A percentile compares a stretch with the other conserved stretches of the same genome.
Evolutionary conservation across 2,888 invertebrate genomes (phyloP).

Genomic region (Leucophenga maculata): DNA sequence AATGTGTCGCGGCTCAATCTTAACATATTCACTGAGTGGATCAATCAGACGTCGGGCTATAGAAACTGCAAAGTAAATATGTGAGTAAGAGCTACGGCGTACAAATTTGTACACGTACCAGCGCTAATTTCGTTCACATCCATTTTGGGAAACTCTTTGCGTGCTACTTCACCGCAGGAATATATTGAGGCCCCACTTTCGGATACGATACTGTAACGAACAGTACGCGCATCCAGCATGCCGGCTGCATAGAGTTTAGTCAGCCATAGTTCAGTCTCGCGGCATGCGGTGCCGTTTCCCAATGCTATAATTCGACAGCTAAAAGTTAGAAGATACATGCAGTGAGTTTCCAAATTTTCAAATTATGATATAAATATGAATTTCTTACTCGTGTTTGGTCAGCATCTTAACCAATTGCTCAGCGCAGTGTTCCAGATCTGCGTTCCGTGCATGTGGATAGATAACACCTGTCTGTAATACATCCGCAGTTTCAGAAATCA

Average conservation of each 20-base stretch:
- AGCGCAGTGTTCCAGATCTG: slow-evolving; percentile 60
- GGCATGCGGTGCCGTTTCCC: slow-evolving; percentile 92
- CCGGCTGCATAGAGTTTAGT: slow-evolving; percentile 75
- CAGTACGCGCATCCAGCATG: slow-evolving; percentile 74
- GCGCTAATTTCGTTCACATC: slow-evolving; percentile 88
- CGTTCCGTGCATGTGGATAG: slow-evolving; percentile 76
- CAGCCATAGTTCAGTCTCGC: slow-evolving; percentile 87
- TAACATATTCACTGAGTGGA: slow-evolving; percentile 92
- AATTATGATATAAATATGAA: background rate
- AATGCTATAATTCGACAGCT: slow-evolving; percentile 88
- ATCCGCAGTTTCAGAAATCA: slow-evolving; percentile 82
- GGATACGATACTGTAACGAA: slow-evolving; percentile 86
- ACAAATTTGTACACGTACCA: slow-evolving; percentile 70
- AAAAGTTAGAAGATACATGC: background rate
- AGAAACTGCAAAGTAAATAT: slow-evolving; percentile 74
- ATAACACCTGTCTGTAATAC: slow-evolving; percentile 81
- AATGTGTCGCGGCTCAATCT: slow-evolving; percentile 92
- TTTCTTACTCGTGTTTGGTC: slow-evolving; percentile 74
- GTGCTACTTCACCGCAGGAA: slow-evolving; percentile 88
- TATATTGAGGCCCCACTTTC: slow-evolving; percentile 95
- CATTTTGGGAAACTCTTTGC: slow-evolving; percentile 87
- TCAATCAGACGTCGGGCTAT: slow-evolving; percentile 92
- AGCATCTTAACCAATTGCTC: slow-evolving; percentile 74
- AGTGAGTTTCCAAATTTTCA: background rate
- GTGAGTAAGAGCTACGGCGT: background rate